A percentile compares a stretch with the other conserved stretches of the same genome.
phyloP scores from a whole-genome alignment of 2,113 vertebrate species.

The Ursus arctos region DNA sequence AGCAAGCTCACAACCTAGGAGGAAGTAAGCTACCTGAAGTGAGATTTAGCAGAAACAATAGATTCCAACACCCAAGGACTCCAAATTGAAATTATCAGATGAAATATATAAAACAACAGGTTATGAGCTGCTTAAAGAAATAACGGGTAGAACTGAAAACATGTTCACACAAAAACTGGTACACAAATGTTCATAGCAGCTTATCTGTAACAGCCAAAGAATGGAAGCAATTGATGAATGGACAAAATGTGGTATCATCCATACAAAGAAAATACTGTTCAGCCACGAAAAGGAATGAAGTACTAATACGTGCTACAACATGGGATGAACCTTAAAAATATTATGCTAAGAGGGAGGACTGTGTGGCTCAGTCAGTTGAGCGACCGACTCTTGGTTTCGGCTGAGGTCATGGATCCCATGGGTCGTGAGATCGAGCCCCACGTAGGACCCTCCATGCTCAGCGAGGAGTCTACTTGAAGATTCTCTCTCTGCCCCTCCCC shows the following conservation, averaged over 20 bases:
- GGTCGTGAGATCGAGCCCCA: neutral
- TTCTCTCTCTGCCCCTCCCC: neutral
- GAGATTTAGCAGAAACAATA: neutral
- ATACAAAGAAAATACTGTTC: neutral
- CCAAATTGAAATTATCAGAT: neutral
- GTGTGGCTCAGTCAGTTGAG: neutral
- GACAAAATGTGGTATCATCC: neutral
- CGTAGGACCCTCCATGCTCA: neutral
- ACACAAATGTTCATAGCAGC: neutral
- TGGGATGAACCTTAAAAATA: neutral
- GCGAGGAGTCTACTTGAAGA: neutral
- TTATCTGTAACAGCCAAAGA: neutral
- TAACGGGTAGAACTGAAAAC: neutral
- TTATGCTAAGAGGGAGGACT: neutral
- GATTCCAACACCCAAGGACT: neutral
- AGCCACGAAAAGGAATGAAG: slow-evolving; percentile 18
- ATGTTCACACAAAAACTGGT: neutral
- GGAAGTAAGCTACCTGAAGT: neutral
- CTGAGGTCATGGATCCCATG: neutral
- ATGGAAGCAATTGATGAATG: neutral
- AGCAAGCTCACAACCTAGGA: neutral
- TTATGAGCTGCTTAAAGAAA: slow-evolving; percentile 8
- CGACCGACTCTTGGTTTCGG: neutral
- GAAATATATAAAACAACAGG: neutral
- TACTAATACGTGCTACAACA: neutral